Evolutionary conservation across 2,113 vertebrate species (phyloP), one percentile per base, ranked within the genome.

Genomic region (Phaethornis superciliosus): DNA sequence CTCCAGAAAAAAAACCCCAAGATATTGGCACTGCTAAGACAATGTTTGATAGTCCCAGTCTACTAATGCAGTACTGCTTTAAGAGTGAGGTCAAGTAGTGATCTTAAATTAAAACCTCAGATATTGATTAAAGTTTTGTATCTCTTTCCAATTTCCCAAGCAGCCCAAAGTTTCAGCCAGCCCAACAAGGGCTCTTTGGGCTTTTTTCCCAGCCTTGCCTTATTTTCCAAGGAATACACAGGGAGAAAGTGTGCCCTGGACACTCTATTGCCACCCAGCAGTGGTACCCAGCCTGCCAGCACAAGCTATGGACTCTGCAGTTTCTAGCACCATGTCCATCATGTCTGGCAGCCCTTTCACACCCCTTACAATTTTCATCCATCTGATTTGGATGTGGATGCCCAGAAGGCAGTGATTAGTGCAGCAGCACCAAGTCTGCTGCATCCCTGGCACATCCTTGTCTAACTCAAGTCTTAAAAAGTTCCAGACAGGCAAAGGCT

Each of bases 321-420:
- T 33, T 63, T 14, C 27, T n/a, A 46, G n/a, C 24, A 59, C 17
- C 18, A 1, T 2, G 10, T 10, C 49, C 60, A 37, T 13, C 30
- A 5, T 2, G 10, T 17, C 32, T 2, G 2, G 33, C 35, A 88
- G 28, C 18, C n/a, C 30, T 5, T 46, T 26, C 27, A 27, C 51
- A 79, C 15, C 18, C 49, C 28, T 63, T 26, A 6, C 7, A 63
- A 37, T 19, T 80, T 35, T 7, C 33, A 23, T 16, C 35, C n/a
- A 4, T 12, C 32, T 28, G 5, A n/a, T 35, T 49, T 68, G 20
- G 32, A 6, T 1, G 1, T 2, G 10, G 35, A 1, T 40, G 47
- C 22, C 47, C 68, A 58, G 40, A 23, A 44, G 37, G 44, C 59
- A 89, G 33, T 0, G 0, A 24, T 12, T 12, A 28, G 55, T 1